Base-by-base conservation (phyloP, 2,888 invertebrate species). In the Pherbina coryleti region DNA sequence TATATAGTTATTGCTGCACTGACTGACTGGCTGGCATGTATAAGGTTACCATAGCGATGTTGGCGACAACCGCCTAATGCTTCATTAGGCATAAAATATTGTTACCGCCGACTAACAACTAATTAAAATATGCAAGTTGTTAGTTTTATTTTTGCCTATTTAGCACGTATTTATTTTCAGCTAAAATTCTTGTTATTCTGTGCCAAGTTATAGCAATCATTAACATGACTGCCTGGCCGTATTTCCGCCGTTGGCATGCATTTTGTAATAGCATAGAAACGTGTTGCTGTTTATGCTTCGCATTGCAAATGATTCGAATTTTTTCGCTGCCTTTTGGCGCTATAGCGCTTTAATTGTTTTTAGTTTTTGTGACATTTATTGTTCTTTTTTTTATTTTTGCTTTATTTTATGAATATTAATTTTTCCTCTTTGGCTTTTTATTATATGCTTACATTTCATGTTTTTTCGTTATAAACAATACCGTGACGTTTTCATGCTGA, bases 211-310 rank as follows among this genome's bases (percentile, higher is more conserved):
- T 44, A 11, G 44, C 49, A 69, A 11, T 25, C 28, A 49, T 69
- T 51, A 69, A 69, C 51, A 7, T 3, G 57, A 34, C 71, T 55
- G 14, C 14, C 60, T 37, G 25, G 25, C 72, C 60, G 60, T 60
- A 22, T 22, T 55, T 72, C 55, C 71, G 71, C 34, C 28, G 57
- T 72, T 57, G 34, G n/a, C 37, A 34, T 72, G 71, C 28, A 37
- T 57, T 72, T 72, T 72, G 37, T 37, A 69, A 69, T 57, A 57
- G 57, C 9, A n/a, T 7, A 14, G 22, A n/a, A 72, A 57, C 71
- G 37, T 57, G 57, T 72, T 72, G 37, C 44, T 22, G 34, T 60
- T 57, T 22, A 72, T 57, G 72, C 57, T 72, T 60, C 1, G 1
- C 9, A 25, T 51, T 51, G 22, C 25, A 67, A 67, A 55, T 34